Evolutionary conservation across 2,797 vertebrate genomes (phyloP), one percentile per base, ranked within the genome.

Genomic region (Takifugu ocellatus): DNA sequence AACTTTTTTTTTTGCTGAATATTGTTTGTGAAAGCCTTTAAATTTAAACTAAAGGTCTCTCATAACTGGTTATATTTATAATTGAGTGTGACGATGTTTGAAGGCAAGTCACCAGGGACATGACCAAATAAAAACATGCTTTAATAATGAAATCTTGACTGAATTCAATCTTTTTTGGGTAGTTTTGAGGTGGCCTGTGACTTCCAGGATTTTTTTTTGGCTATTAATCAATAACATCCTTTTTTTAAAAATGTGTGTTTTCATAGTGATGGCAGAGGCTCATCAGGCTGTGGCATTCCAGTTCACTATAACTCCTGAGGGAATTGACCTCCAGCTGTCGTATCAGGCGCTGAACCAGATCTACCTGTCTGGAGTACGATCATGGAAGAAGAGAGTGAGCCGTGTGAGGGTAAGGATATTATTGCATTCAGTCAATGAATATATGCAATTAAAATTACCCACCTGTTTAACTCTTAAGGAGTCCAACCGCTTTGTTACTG

Each of bases 241-340:
- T 9, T 45, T 17, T n/a, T 21, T 21, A 21, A 21, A 33, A 9
- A 33, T 33, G 36, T 39, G 4, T 11, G 12, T 39, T 39, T 39
- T 6, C 44, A 21, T n/a, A 86, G 87, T 1, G 1, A 93, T 93
- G 92, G 92, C 92, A 0, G 92, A 93, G 65, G 92, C 92, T 54
- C 92, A 92, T 66, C 92, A 93, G 79, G 92, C 92, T 0, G 92
- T 93, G 56, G 92, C 91, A 0, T 93, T 93, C 83, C 91, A 93
- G 87, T 93, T 92, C 82, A 93, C 92, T 36, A 90, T 93, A 62
- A 92, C 90, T 0, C 90, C 91, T 0, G 92, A 92, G 49, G 92
- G 92, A 15, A 89, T 93, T 2, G 90, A 93, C 56, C 78, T 93
- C 58, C 91, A 82, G 58, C 81, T 93, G 17, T 92, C 91, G 58